Percentiles rank a stretch among this genome's conserved stretches.
Conservation (phyloP, 2,113 vertebrate genomes). For the Cephalopholis sonnerati region DNA sequence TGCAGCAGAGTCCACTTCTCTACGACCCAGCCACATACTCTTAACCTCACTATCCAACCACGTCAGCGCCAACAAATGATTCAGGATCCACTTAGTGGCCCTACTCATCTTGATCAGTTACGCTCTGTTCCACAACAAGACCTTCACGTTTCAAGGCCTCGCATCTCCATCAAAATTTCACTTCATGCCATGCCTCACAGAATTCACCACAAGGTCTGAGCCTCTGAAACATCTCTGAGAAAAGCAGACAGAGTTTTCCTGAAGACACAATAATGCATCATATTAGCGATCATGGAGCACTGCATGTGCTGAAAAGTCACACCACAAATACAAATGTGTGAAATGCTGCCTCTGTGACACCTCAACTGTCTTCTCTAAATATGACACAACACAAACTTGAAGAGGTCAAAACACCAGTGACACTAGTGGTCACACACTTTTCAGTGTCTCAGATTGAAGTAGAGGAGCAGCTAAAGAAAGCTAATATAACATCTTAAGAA, state of each 20-base stretch:
- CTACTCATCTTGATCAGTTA: not conserved
- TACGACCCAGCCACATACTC: not conserved
- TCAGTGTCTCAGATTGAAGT: no score
- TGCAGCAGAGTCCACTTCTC: not conserved
- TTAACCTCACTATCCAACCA: not conserved
- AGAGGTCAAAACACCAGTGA: no score
- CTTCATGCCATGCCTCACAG: not conserved
- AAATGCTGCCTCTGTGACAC: no score
- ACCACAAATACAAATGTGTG: no score
- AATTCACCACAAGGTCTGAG: not conserved
- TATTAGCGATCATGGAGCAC: no score
- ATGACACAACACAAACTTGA: no score
- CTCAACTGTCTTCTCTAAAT: no score
- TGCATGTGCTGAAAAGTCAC: no score
- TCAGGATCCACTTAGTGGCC: not conserved
- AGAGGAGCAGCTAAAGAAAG: no score
- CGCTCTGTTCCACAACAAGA: not conserved
- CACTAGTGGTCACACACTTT: no score
- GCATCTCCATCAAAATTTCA: not conserved
- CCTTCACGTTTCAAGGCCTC: not conserved
- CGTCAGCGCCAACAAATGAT: slow-evolving; percentile 1
- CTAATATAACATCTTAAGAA: no score
- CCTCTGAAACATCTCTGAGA: not conserved
- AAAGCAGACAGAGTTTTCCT: not conserved
- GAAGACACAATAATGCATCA: not conserved